phyloP scores from a whole-genome alignment of 2,113 vertebrate genomes.

The Sceloporus undulatus region DNA sequence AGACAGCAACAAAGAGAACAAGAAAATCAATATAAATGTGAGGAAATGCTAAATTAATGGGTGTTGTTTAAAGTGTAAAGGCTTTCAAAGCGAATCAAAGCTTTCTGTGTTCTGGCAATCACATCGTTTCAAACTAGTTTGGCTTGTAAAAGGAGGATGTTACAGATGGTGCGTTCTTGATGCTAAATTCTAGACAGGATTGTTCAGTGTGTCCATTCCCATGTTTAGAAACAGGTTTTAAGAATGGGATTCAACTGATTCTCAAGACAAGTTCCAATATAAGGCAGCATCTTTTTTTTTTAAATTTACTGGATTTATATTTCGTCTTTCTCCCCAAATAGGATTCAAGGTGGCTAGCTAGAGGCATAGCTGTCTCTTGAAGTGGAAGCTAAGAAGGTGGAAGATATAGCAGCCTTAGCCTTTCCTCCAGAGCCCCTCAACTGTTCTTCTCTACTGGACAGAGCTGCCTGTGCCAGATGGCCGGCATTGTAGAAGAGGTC shows the following conservation, averaged over 20 bases:
- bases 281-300: too few relatives aligned
- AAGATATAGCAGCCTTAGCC: background rate
- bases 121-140: background rate
- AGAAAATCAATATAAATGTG: constrained; percentile 41
- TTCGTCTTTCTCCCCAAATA: too few relatives aligned
- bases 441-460: background rate
- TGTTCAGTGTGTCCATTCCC: constrained; percentile 4
- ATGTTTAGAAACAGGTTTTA: background rate
- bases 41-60: constrained; percentile 52
- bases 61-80: background rate
- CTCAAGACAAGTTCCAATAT: too few relatives aligned
- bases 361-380: background rate
- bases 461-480: background rate
- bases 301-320: too few relatives aligned
- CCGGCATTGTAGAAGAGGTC: background rate
- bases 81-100: constrained; percentile 38
- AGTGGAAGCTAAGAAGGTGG: background rate
- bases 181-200: rapidly evolving
- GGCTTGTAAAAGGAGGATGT: background rate
- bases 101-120: background rate
- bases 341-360: too few relatives aligned
- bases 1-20: constrained; percentile 43
- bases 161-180: background rate
- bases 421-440: too few relatives aligned
- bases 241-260: background rate